Percentiles rank a stretch among this genome's conserved stretches.
These are phyloP conservation scores for Hippoglossus stenolepis DNA, from an alignment of 2,113 vertebrate genomes.

Conservation along the genomic window DNA sequence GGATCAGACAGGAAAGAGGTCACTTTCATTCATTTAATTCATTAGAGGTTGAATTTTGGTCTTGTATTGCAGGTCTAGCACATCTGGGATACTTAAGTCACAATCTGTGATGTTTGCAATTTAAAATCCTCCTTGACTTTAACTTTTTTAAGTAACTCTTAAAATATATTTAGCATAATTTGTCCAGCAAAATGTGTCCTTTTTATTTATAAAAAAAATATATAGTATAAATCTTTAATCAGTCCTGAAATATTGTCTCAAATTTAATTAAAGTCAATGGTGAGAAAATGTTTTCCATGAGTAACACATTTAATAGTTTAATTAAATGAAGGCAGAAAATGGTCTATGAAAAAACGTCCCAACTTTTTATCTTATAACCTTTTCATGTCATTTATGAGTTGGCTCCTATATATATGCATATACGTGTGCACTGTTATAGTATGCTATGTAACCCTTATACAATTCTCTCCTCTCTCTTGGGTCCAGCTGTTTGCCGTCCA, in stretches of 20 bases:
- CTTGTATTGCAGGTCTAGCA: background rate
- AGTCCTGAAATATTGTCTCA: too few species aligned
- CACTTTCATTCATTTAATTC: background rate
- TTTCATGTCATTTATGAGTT: too few species aligned
- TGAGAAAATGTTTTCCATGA: background rate
- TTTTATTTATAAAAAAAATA: too few species aligned
- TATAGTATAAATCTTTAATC: too few species aligned
- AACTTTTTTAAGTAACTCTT: background rate
- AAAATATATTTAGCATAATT: background rate
- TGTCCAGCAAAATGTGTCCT: background rate
- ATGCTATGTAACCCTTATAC: background rate
- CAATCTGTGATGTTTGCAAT: background rate
- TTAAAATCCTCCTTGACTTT: background rate
- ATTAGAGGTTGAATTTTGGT: background rate
- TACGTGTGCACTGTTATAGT: too few species aligned
- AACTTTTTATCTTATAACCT: too few species aligned
- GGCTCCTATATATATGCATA: too few species aligned
- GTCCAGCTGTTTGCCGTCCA: background rate
- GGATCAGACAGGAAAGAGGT: background rate
- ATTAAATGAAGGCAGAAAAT: too few species aligned
- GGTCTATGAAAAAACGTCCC: too few species aligned
- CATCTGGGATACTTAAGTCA: too few species aligned
- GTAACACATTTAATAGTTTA: background rate
- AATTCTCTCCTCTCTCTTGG: slow-evolving; percentile 7
- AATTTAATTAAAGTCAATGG: background rate